phyloP scores from a whole-genome alignment of 2,113 vertebrate genomes.

The Trinectes maculatus region DNA sequence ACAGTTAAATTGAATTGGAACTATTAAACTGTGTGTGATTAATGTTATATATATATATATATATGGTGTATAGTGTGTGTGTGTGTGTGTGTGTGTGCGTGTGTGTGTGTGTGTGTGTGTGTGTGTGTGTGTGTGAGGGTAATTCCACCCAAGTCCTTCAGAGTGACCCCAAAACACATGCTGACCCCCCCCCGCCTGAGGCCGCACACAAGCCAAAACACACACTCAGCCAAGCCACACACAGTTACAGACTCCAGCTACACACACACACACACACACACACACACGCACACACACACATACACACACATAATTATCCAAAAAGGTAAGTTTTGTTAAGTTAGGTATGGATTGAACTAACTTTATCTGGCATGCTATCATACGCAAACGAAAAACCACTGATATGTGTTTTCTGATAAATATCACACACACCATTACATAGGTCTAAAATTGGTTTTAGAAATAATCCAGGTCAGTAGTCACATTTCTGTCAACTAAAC shows the following conservation, averaged over 20 bases:
- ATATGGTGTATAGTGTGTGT: constrained; percentile 1
- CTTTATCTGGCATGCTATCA: too few relatives aligned
- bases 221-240: constrained; percentile 62
- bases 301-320: background rate
- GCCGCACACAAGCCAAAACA: constrained; percentile 71
- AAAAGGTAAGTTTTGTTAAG: too few relatives aligned
- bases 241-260: constrained; percentile 44
- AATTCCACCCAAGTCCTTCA: constrained; percentile 71
- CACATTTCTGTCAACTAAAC: too few relatives aligned
- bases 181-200: constrained; percentile 54
- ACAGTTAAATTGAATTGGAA: constrained; percentile 31
- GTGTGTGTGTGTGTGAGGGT: constrained; percentile 45
- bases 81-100: constrained; percentile 25
- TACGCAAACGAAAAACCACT: too few relatives aligned
- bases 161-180: constrained; percentile 76
- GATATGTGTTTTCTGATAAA: too few relatives aligned
- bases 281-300: constrained; percentile 23
- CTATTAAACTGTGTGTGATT: too few relatives aligned
- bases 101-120: constrained; percentile 4
- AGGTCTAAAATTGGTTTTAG: too few relatives aligned
- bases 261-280: constrained; percentile 17
- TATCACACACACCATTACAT: too few relatives aligned
- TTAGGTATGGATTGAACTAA: too few relatives aligned
- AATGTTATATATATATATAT: too few relatives aligned
- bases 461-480: too few relatives aligned